Conservation (phyloP, 2,113 vertebrate species). For the Colossoma macropomum region DNA sequence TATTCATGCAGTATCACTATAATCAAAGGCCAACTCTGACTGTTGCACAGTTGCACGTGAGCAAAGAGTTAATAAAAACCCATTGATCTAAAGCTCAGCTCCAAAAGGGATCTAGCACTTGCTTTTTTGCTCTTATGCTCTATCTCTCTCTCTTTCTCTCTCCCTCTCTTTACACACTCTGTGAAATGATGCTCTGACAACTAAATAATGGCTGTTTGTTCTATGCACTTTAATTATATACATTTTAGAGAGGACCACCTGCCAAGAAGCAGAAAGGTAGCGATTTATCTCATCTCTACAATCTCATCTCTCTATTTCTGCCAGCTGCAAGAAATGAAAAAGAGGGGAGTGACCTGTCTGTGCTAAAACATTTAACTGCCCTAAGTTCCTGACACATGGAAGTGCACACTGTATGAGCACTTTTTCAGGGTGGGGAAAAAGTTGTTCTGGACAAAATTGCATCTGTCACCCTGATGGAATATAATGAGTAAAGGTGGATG, state of each 20-base stretch:
- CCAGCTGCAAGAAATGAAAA: slow-evolving; percentile 3
- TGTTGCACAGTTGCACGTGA: background rate
- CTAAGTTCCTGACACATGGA: slow-evolving; percentile 23
- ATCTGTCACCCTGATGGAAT: slow-evolving; percentile 27
- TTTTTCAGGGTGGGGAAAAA: background rate
- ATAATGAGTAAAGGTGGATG: slow-evolving; percentile 6
- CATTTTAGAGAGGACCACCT: slow-evolving; percentile 47
- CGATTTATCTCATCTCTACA: slow-evolving; percentile 47
- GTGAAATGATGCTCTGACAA: slow-evolving; percentile 49
- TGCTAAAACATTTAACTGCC: slow-evolving; percentile 32
- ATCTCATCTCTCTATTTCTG: slow-evolving; percentile 14
- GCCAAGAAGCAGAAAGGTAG: slow-evolving; percentile 50
- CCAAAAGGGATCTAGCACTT: background rate
- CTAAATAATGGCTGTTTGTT: slow-evolving; percentile 53
- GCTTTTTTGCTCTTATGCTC: background rate
- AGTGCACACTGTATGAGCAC: background rate
- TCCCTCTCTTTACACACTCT: slow-evolving; percentile 9
- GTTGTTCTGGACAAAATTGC: slow-evolving; percentile 25
- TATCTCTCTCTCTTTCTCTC: background rate
- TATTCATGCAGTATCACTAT: background rate
- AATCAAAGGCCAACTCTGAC: background rate
- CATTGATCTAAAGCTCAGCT: slow-evolving; percentile 6
- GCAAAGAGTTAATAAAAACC: background rate
- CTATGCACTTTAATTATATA: slow-evolving; percentile 52
- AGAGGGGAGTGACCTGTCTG: slow-evolving; percentile 1